Conservation (phyloP, 2,797 vertebrate species). For the Hemitrygon akajei region DNA sequence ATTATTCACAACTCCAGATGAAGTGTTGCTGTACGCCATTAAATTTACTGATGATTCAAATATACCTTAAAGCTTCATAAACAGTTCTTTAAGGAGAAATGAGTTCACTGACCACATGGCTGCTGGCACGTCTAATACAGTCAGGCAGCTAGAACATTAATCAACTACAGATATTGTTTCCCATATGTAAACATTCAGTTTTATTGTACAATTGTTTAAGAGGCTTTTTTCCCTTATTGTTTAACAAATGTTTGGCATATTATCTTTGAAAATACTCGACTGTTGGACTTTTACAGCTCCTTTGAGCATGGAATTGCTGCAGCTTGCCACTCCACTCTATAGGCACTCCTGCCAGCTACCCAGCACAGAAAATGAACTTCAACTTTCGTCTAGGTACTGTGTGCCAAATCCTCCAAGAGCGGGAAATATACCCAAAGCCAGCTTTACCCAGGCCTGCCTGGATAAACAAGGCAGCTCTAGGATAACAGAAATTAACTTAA, state of each 20-base stretch:
- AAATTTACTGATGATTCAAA: slow-evolving; percentile 24
- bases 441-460: slow-evolving; percentile 87
- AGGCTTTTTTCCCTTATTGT: slow-evolving; percentile 29
- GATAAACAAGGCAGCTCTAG: slow-evolving; percentile 58
- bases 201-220: slow-evolving; percentile 37
- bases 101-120: slow-evolving; percentile 14
- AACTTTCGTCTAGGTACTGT: slow-evolving; percentile 20
- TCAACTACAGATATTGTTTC: slow-evolving; percentile 33
- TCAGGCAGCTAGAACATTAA: slow-evolving; percentile 37
- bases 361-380: slow-evolving; percentile 17
- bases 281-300: slow-evolving; percentile 25
- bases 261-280: slow-evolving; percentile 30
- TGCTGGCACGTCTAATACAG: slow-evolving; percentile 36
- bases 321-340: slow-evolving; percentile 10
- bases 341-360: slow-evolving; percentile 2
- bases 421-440: slow-evolving; percentile 44
- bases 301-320: slow-evolving; percentile 17
- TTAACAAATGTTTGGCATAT: slow-evolving; percentile 36
- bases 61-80: slow-evolving; percentile 27
- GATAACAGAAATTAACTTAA: slow-evolving; percentile 58
- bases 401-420: slow-evolving; percentile 5
- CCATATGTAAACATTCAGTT: slow-evolving; percentile 35
- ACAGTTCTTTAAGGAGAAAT: slow-evolving; percentile 10
- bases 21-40: slow-evolving; percentile 23
- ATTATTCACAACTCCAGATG: slow-evolving; percentile 24